These are phyloP conservation scores for Notarius lentiginosus DNA, from an alignment of 2,113 vertebrate species.

Conservation along the genomic window DNA sequence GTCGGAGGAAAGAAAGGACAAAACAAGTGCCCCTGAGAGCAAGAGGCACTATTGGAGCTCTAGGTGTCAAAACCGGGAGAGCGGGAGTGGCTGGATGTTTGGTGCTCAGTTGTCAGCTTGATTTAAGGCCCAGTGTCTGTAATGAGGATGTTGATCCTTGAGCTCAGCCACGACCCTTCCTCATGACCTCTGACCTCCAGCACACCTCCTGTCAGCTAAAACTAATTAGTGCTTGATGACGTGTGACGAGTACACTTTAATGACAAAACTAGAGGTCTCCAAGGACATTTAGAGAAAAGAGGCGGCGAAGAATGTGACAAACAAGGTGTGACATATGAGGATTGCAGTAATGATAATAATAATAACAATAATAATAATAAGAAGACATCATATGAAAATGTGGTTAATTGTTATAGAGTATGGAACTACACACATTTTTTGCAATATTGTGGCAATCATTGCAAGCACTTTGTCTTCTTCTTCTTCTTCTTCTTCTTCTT, in stretches of 20 bases:
- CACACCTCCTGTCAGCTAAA: constrained; percentile 69
- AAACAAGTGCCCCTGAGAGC: constrained; percentile 39
- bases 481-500: neutral
- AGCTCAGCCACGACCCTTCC: constrained; percentile 56
- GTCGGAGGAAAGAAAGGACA: constrained; percentile 9
- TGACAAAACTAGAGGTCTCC: constrained; percentile 56
- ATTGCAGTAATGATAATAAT: neutral
- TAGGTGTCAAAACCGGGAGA: constrained; percentile 1
- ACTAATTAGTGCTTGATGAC: constrained; percentile 77
- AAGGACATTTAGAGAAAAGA: constrained; percentile 30
- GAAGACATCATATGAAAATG: neutral
- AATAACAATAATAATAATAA: too few species aligned
- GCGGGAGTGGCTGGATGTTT: constrained; percentile 15
- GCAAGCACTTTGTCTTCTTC: neutral
- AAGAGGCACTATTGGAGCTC: constrained; percentile 16
- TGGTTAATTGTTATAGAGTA: neutral
- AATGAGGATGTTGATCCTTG: constrained; percentile 72
- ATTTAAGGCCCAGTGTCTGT: constrained; percentile 60
- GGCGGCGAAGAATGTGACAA: constrained; percentile 18
- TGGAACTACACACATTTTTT: neutral
- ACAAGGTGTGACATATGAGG: neutral
- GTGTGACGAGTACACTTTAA: constrained; percentile 63
- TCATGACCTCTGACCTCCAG: constrained; percentile 74
- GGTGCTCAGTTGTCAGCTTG: constrained; percentile 42
- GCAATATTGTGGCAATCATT: neutral